Conservation (phyloP, 1,140 invertebrate genomes). For the Maniola jurtina region DNA sequence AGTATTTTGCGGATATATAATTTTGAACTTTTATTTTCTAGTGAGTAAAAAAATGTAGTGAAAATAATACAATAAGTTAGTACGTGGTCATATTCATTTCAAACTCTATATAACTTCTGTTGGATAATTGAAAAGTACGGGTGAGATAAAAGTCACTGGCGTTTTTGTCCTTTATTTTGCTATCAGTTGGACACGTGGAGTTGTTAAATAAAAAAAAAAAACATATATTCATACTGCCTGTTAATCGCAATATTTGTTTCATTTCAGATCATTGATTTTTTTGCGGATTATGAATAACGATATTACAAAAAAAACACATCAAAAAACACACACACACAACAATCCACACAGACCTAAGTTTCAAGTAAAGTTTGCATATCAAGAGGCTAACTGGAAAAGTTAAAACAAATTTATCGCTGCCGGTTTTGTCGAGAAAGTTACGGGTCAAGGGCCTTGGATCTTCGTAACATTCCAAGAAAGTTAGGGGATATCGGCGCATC, state of each 20-base stretch:
- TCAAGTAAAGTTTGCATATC: conserved; percentile 26
- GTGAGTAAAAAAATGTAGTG: no score
- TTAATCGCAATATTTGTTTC: no score
- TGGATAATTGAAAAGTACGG: conserved; percentile 5
- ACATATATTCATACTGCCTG: conserved; percentile 4
- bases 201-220: conserved; percentile 16
- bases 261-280: no score
- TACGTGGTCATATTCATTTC: no score
- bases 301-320: no score
- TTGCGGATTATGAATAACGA: no score
- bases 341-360: background rate
- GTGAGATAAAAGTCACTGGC: conserved; percentile 7
- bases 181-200: conserved; percentile 7
- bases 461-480: conserved; percentile 40
- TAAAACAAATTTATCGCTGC: conserved; percentile 49
- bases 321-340: background rate
- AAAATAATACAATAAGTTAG: no score
- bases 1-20: no score
- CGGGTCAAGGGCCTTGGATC: conserved; percentile 49
- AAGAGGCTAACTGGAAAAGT: conserved; percentile 36
- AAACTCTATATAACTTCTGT: background rate
- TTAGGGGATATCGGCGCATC: conserved; percentile 33
- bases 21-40: no score
- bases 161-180: conserved; percentile 4
- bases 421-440: conserved; percentile 48